phyloP scores from a whole-genome alignment of 2,113 vertebrate species.

The Climacteris rufus region DNA sequence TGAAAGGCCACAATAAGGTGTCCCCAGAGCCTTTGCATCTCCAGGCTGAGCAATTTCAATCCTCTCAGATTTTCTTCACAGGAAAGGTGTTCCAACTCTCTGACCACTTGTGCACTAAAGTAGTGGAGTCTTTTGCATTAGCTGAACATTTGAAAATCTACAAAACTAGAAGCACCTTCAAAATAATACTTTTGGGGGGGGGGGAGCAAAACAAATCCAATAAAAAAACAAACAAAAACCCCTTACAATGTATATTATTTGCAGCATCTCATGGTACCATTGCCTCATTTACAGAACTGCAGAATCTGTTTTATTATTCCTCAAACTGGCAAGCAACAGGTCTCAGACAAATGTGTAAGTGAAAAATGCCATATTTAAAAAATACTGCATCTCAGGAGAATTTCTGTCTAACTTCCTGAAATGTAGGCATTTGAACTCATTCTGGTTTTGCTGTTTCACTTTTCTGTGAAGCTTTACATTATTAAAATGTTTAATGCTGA shows the following conservation, averaged over 20 bases:
- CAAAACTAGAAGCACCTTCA: neutral
- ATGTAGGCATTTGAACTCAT: neutral
- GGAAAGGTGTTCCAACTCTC: neutral
- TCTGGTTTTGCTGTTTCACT: neutral
- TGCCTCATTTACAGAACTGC: neutral
- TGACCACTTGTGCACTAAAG: neutral
- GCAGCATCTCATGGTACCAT: neutral
- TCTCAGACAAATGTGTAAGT: neutral
- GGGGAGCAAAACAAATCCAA: neutral
- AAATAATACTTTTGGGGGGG: neutral
- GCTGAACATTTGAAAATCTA: neutral
- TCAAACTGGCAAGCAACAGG: neutral
- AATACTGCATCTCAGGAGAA: neutral
- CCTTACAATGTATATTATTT: neutral
- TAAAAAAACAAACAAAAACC: neutral
- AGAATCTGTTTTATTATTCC: neutral
- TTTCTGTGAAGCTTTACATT: neutral
- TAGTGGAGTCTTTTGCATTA: neutral
- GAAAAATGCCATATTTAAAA: neutral
- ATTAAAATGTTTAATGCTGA: neutral
- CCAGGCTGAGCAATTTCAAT: neutral
- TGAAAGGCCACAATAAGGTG: accelerated
- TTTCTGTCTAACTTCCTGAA: neutral
- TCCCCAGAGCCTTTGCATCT: neutral
- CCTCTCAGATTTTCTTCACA: neutral